Base-by-base conservation (phyloP, 2,888 invertebrate genomes). In the Drosophila cognata region DNA sequence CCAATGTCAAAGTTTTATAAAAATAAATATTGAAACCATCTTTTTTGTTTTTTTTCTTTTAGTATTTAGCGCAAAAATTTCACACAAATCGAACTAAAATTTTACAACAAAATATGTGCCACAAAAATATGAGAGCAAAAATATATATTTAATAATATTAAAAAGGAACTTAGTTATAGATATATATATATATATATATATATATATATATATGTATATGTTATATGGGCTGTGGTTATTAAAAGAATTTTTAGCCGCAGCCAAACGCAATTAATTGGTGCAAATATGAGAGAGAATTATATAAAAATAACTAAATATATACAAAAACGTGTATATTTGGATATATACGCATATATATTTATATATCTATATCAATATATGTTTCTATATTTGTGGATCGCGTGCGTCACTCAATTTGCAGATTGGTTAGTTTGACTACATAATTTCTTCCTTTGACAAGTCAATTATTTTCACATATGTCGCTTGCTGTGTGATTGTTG, bases 1-100 rank as follows among this genome's bases (percentile, higher is more conserved):
- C 89, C 91, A 92, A 91, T 91, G 91, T 91, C 91, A 90, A 89
- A 89, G 80, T 71, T 84, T 89, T 84, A 88, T 85, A 87, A 84
- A 88, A 89, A 90, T 85, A 89, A 87, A 88, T 88, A 81, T 88
- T 82, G 31, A 74, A 77, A 79, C 25, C 16, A 46, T 46, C 1
- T 46, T 46, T 25, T 46, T 46, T 46, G 31, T 10, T 10, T 4
- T 10, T 74, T 67, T 41, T 55, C 33, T 38, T 57, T 43, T 51
- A 48, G 41, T 52, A 25, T 28, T 13, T 31, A 41, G 29, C 31
- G 41, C 35, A 56, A 57, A 50, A 48, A 25, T 28, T 63, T 58
- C 43, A 38, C 43, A 51, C 35, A 61, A 41, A 31, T 46, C 25
- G 13, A 43, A 51, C 29, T 52, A n/a, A n/a, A 38, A 36, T 48